Base-by-base conservation (phyloP, 2,888 invertebrate genomes). In the Drosophila neutralis region DNA sequence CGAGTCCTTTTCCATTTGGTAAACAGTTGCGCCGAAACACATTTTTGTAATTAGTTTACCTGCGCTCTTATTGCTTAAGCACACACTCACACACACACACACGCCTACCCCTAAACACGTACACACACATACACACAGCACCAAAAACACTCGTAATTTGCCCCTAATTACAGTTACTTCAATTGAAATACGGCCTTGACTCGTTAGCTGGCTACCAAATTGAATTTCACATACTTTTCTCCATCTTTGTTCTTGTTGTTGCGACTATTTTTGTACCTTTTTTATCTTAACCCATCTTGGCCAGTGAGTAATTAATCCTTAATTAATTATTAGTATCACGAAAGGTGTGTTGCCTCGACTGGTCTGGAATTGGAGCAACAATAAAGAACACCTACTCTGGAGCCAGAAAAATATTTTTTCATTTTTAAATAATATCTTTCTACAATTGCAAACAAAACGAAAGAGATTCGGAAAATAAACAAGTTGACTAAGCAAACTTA, bases 41-140 rank as follows among this genome's bases (percentile, higher is more conserved):
- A 54, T 58, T 78, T 76, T 69, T 74, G 71, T 80, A 82, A 84
- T 87, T 84, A 78, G 72, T 76, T 75, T 63, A 72, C 56, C 63
- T 61, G 60, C 18, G 67, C 13, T 70, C 54, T 70, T 78, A 70
- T 82, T 84, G 78, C 68, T 73, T 33, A 51, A 54, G 51, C 58
- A 49, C 21, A 48, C 24, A 57, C 49, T 60, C 15, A 48, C 27
- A 33, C 27, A 15, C 13, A 29, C 6, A 27, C 29, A 27, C 31
- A 40, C 35, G 42, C 31, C 31, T 48, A 45, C 18, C 8, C 4
- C 24, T 15, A n/a, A 21, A 31, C 24, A n/a, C 27, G 40, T 21
- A 51, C 51, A 51, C 11, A 35, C 54, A 42, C 27, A 35, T 1
- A 4, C 15, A 40, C 4, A 27, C 10, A 24, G 24, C 31, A n/a